Base-by-base conservation (phyloP, 2,888 invertebrate genomes). In the Nemapogon koenigi region DNA sequence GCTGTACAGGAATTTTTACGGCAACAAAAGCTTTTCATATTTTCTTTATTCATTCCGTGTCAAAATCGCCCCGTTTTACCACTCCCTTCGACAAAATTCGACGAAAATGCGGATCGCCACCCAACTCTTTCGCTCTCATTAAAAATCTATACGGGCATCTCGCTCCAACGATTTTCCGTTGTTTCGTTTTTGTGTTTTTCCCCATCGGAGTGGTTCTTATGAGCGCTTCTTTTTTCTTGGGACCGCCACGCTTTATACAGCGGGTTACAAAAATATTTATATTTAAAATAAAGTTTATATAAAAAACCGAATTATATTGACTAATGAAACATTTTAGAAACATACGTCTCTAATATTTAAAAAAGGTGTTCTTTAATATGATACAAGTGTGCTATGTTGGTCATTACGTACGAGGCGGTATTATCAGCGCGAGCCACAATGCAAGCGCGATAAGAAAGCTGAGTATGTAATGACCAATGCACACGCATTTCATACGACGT, bases 21-120 rank as follows among this genome's bases (percentile, higher is more conserved):
- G 70, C 59, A 71, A 72, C 71, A 71, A 72, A 72, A 72, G 70
- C 75, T 62, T 66, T n/a, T 75, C 72, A 76, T 78, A 78, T 78
- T 76, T 78, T 76, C 75, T 76, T 76, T 75, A 73, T 73, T 73
- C 72, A 66, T 66, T 54, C 66, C 72, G 71, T 70, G 70, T 73
- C 69, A 70, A 70, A 72, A 70, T 72, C 68, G 65, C 59, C 66
- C 62, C 56, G 49, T 30, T 55, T 55, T 62, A n/a, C n/a, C n/a
- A 64, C 68, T 61, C 59, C 61, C 58, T 31, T 59, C 50, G 52
- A 51, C n/a, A n/a, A n/a, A n/a, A n/a, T n/a, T 49, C 53, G 61
- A 49, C 52, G 59, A 61, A 70, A 71, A 69, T 67, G 63, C 63
- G 63, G 61, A 72, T 56, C 62, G 52, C 53, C 42, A 37, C 39